These are phyloP conservation scores for Charaxes varanes DNA, from an alignment of 1,140 invertebrate species.

Conservation along the genomic window DNA sequence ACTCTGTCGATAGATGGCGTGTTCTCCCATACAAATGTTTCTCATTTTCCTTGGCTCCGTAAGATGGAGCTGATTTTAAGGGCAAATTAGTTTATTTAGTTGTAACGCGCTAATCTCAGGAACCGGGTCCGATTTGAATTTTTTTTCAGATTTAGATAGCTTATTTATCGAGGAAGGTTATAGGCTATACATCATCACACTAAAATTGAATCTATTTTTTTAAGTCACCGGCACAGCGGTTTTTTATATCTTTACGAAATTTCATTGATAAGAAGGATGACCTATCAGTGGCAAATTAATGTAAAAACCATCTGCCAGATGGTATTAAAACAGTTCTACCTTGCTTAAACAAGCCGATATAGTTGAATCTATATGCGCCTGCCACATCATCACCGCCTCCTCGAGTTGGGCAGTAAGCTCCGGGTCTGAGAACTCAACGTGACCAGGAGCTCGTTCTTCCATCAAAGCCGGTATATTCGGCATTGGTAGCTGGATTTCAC, in stretches of 20 bases:
- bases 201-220: too few relatives aligned
- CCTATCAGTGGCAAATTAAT: too few relatives aligned
- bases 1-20: conserved; percentile 39
- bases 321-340: conserved; percentile 41
- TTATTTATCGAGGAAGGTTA: too few relatives aligned
- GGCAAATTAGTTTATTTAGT: too few relatives aligned
- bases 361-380: conserved; percentile 76
- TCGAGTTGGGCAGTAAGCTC: conserved; percentile 76
- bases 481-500: conserved; percentile 78
- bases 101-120: too few relatives aligned
- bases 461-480: conserved; percentile 75
- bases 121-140: too few relatives aligned
- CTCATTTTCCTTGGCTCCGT: conserved; percentile 26
- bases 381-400: conserved; percentile 78
- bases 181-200: too few relatives aligned
- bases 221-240: too few relatives aligned
- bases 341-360: conserved; percentile 75
- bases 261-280: too few relatives aligned
- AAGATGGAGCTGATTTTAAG: conserved; percentile 52
- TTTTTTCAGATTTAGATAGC: too few relatives aligned
- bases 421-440: conserved; percentile 66
- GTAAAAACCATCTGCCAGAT: too few relatives aligned
- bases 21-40: conserved; percentile 15
- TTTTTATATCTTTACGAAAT: too few relatives aligned
- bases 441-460: conserved; percentile 58